Base-by-base conservation (phyloP, 2,888 invertebrate genomes). In the Campaea margaritaria region DNA sequence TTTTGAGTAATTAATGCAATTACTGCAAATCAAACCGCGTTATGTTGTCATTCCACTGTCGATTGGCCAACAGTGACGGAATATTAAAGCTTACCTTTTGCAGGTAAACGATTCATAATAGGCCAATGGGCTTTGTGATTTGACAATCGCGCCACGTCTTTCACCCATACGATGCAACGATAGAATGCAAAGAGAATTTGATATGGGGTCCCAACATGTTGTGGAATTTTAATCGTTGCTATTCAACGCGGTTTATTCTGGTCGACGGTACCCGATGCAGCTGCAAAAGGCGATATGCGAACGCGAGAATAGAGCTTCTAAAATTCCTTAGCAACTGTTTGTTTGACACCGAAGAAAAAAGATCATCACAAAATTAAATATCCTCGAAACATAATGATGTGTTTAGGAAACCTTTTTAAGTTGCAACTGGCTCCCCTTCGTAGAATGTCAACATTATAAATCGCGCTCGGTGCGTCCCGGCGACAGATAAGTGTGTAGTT, bases 401-500 rank as follows among this genome's bases (percentile, higher is more conserved):
- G 60, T 62, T 64, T 64, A 58, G 50, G 55, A 57, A 64, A 62
- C 46, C 31, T 62, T 60, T 55, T 61, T 55, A 63, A 57, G 55
- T 54, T 58, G 41, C 51, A 55, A 55, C 64, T 55, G 60, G 57
- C 63, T 67, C 59, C 65, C 68, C 62, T 59, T 66, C 51, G 58
- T 63, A 62, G 61, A 69, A 74, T 69, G 73, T 73, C 67, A 70
- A 65, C 68, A 70, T 73, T 31, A 78, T 81, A 83, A 85, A 83
- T 83, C 75, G 77, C 72, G 64, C 34, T 13, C 62, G 61, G 65
- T 69, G 68, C 67, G 64, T 73, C 69, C 62, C 64, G 70, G 51
- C 68, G 81, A 84, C 80, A 87, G 87, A 89, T 89, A 89, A 85
- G 82, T 68, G 55, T 38, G 74, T 80, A 82, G 85, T 89, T 90